Base-by-base conservation (phyloP, 1,140 invertebrate genomes). In the Archivesica marissinica region DNA sequence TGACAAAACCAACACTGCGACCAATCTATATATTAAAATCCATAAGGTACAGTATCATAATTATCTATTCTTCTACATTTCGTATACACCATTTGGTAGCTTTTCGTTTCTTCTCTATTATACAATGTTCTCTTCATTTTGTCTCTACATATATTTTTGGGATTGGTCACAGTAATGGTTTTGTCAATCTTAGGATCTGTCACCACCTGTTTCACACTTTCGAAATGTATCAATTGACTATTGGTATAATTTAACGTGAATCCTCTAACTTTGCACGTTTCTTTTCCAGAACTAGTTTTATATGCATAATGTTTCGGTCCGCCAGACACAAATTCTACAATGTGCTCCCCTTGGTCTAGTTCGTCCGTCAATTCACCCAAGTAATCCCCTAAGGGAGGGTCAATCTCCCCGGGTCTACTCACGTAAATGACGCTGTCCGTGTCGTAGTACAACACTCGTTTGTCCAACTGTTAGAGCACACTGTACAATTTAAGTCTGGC, bases 401-500 rank as follows among this genome's bases (percentile, higher is more conserved):
- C 35, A 20, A 28, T 6, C 41, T 78, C 54, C 13, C 56, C 78
- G 6, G 47, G 30, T 9, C 47, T 25, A 76, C 41, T 33, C 0
- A 74, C 33, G 47, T 66, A 87, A 30, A 87, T 76, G 9, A 89
- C 70, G 38, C 56, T 66, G 54, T 94, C 94, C 2, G 94, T 95
- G 82, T 94, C 94, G 38, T 87, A 92, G 82, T 95, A 95, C 2
- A 94, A 68, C 3, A 91, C 91, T 39, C 89, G 64, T 0, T 87
- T 50, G 25, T 85, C 88, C 17, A 94, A 61, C 39, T 86, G 75
- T 87, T 94, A 89, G 17, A 94, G 75, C 68, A 91, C 90, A 23
- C 72, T 59, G 72, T 94, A 94, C 2, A 94, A 87, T 85, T 93
- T 90, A 11, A 94, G 75, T 1, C 94, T 75, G 0, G 93, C 94